These are phyloP conservation scores for Cathartes aura DNA, from an alignment of 2,113 vertebrate genomes.

Conservation along the genomic window DNA sequence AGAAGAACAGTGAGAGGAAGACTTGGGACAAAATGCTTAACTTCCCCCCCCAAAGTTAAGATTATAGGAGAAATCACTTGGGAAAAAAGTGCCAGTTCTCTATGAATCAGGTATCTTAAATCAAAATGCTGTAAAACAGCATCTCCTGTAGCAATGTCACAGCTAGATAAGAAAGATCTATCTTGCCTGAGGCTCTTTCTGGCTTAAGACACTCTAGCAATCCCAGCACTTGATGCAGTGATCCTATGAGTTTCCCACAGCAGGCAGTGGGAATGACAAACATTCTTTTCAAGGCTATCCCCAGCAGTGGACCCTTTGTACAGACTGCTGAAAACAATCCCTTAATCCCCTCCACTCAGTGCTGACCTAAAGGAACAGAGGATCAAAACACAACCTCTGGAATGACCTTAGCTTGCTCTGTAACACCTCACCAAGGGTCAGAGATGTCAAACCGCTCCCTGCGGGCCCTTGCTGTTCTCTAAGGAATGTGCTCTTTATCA, in stretches of 20 bases:
- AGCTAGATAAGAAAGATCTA: background rate
- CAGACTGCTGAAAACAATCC: conserved; percentile 11
- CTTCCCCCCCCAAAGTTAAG: background rate
- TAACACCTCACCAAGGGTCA: background rate
- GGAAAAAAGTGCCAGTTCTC: background rate
- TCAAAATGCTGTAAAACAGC: background rate
- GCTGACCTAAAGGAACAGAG: background rate
- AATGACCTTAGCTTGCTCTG: background rate
- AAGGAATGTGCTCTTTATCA: background rate
- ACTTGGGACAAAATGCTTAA: background rate
- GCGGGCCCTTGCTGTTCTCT: background rate
- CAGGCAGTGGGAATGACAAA: background rate
- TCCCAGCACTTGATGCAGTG: background rate
- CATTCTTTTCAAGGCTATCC: background rate
- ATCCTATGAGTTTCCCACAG: background rate
- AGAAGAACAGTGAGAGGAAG: background rate
- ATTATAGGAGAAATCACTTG: background rate
- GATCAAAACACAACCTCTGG: conserved; percentile 19
- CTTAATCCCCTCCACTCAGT: conserved; percentile 41
- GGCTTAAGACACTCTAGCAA: background rate
- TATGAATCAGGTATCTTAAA: background rate
- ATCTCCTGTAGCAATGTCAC: background rate
- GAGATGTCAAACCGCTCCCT: background rate
- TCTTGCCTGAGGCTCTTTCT: background rate
- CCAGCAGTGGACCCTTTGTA: background rate